phyloP scores from a whole-genome alignment of 2,797 vertebrate genomes.

The Clarias fuscus region DNA sequence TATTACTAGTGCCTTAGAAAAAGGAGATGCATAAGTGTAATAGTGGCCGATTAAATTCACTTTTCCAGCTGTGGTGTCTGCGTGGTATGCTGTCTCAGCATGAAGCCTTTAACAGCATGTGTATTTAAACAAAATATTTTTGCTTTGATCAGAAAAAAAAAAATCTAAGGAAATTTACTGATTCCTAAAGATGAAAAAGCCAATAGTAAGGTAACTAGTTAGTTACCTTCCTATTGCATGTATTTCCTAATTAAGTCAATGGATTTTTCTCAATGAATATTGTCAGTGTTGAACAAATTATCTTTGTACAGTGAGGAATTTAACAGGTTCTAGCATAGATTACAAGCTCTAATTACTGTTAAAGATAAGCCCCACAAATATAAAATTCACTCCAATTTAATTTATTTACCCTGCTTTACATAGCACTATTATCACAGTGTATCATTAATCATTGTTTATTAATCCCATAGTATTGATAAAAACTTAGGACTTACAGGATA shows the following conservation, averaged over 20 bases:
- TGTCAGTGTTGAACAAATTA: background rate
- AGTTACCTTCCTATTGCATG: background rate
- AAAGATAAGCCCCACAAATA: background rate
- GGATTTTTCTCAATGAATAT: background rate
- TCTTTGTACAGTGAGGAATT: background rate
- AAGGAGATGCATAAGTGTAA: background rate
- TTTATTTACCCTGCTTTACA: background rate
- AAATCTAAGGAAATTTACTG: background rate
- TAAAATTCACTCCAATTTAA: background rate
- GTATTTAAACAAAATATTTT: background rate
- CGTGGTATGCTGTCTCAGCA: slow-evolving; percentile 29
- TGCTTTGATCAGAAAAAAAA: background rate
- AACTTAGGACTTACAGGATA: background rate
- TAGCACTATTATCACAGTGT: background rate
- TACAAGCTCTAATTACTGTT: background rate
- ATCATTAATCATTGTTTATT: background rate
- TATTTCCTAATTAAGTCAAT: background rate
- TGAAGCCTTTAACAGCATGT: slow-evolving; percentile 30
- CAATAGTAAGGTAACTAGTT: background rate
- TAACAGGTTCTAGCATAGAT: background rate
- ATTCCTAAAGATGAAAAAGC: background rate
- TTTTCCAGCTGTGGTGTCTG: slow-evolving; percentile 5
- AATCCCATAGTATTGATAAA: background rate
- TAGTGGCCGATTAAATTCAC: background rate
- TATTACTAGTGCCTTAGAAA: background rate